Evolutionary conservation across 2,888 invertebrate species (phyloP), one percentile per base, ranked within the genome.

Genomic region (Hypomecis punctinalis): DNA sequence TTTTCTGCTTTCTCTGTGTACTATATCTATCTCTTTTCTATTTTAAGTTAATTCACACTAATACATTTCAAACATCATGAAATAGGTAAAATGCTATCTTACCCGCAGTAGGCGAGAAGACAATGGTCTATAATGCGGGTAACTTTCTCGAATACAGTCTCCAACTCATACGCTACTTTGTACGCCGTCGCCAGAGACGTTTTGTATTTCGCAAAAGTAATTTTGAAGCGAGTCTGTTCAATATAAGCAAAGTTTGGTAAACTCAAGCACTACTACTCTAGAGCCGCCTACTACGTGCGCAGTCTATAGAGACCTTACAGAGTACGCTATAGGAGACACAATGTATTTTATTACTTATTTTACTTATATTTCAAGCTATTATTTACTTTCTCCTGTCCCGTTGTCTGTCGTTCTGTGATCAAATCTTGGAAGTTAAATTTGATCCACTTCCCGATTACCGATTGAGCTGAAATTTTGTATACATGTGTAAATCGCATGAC

Each of bases 211-310:
- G 11, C 33, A 46, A 51, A 62, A 59, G 53, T 56, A 61, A 64
- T 66, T 68, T 63, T 58, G 64, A 10, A 56, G 62, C 61, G 60
- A 68, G 57, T 63, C 64, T 46, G 53, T 56, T 67, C 63, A 56
- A 64, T 67, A 69, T 59, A 62, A 66, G 49, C 60, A 68, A 70
- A 70, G 59, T 68, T 68, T 36, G 8, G 39, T 40, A 46, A 53
- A 66, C 51, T 57, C 57, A 53, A 47, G 47, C 47, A 33, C 47
- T 54, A 63, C 49, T 62, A 55, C 53, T 53, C 67, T 49, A 54
- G 64, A 57, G 43, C 40, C 11, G 42, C 53, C 56, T 57, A 37
- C 54, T 23, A 62, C 57, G 61, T 51, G 52, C 52, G 42, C 52
- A 51, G 36, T 57, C 39, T 57, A 43, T 42, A 5, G 2, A 33